Evolutionary conservation across 1,140 invertebrate genomes (phyloP).

Genomic region (Campodea augens): DNA sequence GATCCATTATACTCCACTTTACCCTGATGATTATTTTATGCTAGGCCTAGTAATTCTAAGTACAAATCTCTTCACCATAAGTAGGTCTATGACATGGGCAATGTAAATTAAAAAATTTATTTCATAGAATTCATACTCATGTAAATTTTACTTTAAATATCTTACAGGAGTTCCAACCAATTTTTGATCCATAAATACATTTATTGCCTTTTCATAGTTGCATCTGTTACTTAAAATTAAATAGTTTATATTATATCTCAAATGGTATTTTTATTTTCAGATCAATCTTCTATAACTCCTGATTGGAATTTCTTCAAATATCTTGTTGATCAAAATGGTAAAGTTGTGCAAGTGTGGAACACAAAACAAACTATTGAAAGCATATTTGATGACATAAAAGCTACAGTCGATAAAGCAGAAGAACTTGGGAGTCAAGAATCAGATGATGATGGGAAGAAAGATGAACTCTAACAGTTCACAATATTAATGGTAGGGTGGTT

Average conservation of each 20-base stretch:
- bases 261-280: constrained; percentile 15
- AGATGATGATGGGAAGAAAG: not conserved
- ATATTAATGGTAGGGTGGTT: too few relatives aligned
- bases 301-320: constrained; percentile 37
- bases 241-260: not conserved
- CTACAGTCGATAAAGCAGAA: constrained; percentile 15
- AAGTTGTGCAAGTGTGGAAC: constrained; percentile 25
- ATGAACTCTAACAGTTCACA: not conserved
- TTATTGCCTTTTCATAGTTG: not conserved
- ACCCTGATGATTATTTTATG: too few relatives aligned
- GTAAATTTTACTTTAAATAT: not conserved
- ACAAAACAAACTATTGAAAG: constrained; percentile 24
- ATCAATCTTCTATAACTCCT: constrained; percentile 19
- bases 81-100: not conserved
- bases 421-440: not conserved
- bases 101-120: not conserved
- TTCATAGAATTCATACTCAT: not conserved
- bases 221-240: not conserved
- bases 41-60: too few relatives aligned
- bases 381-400: constrained; percentile 22
- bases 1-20: too few relatives aligned
- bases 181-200: not conserved
- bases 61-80: too few relatives aligned
- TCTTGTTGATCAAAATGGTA: constrained; percentile 26
- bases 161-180: not conserved